Evolutionary conservation across 1,140 invertebrate species (phyloP).

Genomic region (Drosophila punjabiensis): DNA sequence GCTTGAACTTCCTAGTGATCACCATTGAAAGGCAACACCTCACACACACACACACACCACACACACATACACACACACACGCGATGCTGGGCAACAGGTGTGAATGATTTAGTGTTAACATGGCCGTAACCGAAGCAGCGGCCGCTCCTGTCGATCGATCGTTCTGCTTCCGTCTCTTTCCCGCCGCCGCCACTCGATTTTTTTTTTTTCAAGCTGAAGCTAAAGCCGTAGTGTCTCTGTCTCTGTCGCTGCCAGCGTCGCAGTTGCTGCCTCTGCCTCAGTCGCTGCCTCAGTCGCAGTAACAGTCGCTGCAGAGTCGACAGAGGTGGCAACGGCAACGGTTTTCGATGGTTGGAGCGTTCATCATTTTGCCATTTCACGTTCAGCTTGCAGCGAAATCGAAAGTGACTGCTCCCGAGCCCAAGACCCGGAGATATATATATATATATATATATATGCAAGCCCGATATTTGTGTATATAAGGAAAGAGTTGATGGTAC

Average conservation of each 20-base stretch:
- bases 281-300: conserved; percentile 1
- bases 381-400: conserved; percentile 85
- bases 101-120: conserved; percentile 80
- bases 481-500: conserved; percentile 39
- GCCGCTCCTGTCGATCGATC: conserved; percentile 49
- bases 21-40: conserved; percentile 65
- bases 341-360: conserved; percentile 80
- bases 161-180: conserved; percentile 24
- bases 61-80: neutral
- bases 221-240: neutral
- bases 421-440: conserved; percentile 56
- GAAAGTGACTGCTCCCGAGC: conserved; percentile 78
- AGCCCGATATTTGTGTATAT: conserved; percentile 13
- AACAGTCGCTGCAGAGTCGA: conserved; percentile 3
- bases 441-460: neutral
- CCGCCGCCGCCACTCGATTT: conserved; percentile 2
- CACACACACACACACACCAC: neutral
- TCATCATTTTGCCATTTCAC: conserved; percentile 85
- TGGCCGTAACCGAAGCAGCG: conserved; percentile 62
- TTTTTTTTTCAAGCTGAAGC: conserved; percentile 8
- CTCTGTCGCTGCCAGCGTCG: conserved; percentile 1
- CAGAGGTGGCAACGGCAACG: conserved; percentile 59
- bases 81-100: conserved; percentile 52
- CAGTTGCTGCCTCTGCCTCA: conserved; percentile 13
- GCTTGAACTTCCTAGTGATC: conserved; percentile 70